These are phyloP conservation scores for Actinia tenebrosa DNA, from an alignment of 64 coral and sea anemone species.

Conservation along the genomic window DNA sequence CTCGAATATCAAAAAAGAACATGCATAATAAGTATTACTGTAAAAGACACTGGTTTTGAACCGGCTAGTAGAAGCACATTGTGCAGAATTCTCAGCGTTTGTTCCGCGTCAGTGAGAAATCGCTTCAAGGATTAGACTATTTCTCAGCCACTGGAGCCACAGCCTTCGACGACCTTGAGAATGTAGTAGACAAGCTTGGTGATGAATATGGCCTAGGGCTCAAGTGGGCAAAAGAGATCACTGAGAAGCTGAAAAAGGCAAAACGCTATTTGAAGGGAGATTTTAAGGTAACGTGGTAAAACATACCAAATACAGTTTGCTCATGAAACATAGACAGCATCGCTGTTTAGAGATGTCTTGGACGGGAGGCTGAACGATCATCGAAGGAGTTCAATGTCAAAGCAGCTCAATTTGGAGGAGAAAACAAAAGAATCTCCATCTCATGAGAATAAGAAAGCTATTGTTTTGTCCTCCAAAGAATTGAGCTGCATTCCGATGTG, in stretches of 20 bases:
- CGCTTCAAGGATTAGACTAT: conserved; percentile 56
- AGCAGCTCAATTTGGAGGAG: too few species aligned
- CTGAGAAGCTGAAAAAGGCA: conserved; percentile 50
- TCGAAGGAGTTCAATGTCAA: too few species aligned
- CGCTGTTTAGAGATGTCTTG: too few species aligned
- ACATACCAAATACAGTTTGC: neutral
- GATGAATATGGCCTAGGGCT: conserved; percentile 49
- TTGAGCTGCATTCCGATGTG: too few species aligned
- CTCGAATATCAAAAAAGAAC: too few species aligned
- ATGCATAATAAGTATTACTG: conserved; percentile 12
- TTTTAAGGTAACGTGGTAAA: conserved; percentile 36
- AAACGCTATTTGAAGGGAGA: conserved; percentile 59
- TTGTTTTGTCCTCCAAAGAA: too few species aligned
- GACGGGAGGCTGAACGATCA: too few species aligned
- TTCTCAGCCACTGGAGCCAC: conserved; percentile 43
- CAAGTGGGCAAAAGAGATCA: conserved; percentile 51
- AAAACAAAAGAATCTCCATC: too few species aligned
- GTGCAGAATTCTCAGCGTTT: conserved; percentile 25
- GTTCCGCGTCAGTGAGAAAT: conserved; percentile 57
- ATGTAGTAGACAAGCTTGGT: conserved; percentile 57
- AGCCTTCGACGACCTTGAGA: conserved; percentile 56
- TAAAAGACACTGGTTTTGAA: neutral
- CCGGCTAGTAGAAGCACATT: conserved; percentile 12
- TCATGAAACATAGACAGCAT: neutral
- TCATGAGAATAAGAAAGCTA: too few species aligned